Percentiles rank a stretch among this genome's conserved stretches.
These are phyloP conservation scores for Limnodromus scolopaceus DNA, from an alignment of 2,797 vertebrate species.

Conservation along the genomic window DNA sequence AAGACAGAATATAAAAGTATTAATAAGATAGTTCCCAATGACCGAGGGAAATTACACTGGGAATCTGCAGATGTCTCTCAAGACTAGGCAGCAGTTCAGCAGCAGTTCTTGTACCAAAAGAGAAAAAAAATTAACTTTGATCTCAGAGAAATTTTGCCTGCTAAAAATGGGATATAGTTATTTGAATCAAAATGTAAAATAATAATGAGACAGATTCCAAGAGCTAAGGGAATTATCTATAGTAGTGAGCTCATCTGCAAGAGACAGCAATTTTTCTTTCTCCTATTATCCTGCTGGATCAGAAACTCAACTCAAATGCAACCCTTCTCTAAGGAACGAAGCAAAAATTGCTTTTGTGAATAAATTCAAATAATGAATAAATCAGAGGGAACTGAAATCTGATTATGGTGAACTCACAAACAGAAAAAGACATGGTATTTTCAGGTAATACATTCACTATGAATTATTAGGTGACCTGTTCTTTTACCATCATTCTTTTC, in stretches of 20 bases:
- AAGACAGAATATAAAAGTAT: background rate
- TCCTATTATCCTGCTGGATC: background rate
- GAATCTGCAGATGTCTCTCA: background rate
- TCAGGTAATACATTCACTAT: background rate
- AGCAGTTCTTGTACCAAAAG: background rate
- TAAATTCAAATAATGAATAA: background rate
- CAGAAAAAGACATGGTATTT: background rate
- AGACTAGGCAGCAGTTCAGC: background rate
- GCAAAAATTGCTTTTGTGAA: background rate
- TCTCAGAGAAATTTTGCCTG: background rate
- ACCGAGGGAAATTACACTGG: background rate
- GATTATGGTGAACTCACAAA: background rate
- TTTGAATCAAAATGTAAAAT: conserved; percentile 24
- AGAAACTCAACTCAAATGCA: background rate
- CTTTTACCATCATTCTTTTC: background rate
- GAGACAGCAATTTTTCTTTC: background rate
- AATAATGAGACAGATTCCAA: background rate
- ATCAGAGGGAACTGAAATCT: background rate
- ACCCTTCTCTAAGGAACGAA: background rate
- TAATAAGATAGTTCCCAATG: background rate
- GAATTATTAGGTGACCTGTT: background rate
- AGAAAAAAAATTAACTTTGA: background rate
- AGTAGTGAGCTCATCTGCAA: background rate
- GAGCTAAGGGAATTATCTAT: background rate
- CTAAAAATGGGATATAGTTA: conserved; percentile 15